Evolutionary conservation across 1,140 invertebrate genomes (phyloP), one percentile per base, ranked within the genome.

Genomic region (Andricus grossulariae): DNA sequence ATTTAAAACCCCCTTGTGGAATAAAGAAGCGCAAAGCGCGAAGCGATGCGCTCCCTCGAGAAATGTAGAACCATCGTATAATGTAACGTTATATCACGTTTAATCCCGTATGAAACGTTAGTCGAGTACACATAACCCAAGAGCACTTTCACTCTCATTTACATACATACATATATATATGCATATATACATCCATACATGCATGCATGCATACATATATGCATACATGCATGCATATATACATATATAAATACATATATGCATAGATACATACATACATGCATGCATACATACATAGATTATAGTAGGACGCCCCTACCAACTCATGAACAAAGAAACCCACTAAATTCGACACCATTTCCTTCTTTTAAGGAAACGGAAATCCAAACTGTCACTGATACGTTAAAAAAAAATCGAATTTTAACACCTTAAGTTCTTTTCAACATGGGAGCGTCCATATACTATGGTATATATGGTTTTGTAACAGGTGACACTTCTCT

Each of bases 71-170:
- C 78, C 66, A 51, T 13, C 25, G 25, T 32, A 32, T 32, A 74
- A 78, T 82, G 86, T 89, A 90, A 90, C 86, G 86, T 84, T 85
- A 91, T 45, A 45, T 45, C 85, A 87, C 88, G 87, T 87, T 90
- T 89, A 91, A 89, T 90, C 88, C 87, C 88, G 86, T 88, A 89
- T 89, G 88, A 88, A 90, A 91, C 81, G 87, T 82, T 89, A 90
- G 84, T 88, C 86, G 85, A 73, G 83, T 78, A 77, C 71, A 79
- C 76, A n/a, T 71, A 71, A 70, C 49, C 74, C 25, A 50, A 60
- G 18, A 60, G 18, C 55, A 12, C 55, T 18, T 50, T 72, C 21
- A 16, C 71, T 72, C 71, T 50, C 45, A 50, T 54, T 18, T 55
- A 32, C n/a, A 19, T 73, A 45, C 60, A 55, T 18, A 25, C 25